These are phyloP conservation scores for Platynereis dumerilii DNA, from an alignment of 2,888 invertebrate species.

Conservation along the genomic window DNA sequence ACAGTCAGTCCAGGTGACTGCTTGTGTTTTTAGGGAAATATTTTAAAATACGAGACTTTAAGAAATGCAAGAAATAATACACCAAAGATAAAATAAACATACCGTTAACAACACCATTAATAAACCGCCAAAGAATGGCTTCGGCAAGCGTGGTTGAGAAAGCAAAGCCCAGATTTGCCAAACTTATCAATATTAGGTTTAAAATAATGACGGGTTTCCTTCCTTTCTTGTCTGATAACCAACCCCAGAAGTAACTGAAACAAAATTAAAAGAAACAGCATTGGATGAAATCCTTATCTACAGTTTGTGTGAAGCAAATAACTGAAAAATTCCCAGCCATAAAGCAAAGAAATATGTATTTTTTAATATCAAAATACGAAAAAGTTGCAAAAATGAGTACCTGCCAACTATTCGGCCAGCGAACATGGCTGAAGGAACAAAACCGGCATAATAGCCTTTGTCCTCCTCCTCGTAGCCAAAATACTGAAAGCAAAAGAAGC, in stretches of 20 bases:
- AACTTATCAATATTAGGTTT: slow-evolving; percentile 45
- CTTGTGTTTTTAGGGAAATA: too few species aligned
- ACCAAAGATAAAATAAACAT: too few species aligned
- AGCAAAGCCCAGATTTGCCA: slow-evolving; percentile 49
- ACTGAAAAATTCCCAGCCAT: too few species aligned
- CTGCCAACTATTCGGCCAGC: slow-evolving; percentile 50
- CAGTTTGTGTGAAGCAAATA: slow-evolving; percentile 49
- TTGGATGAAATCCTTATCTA: slow-evolving; percentile 44
- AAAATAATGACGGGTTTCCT: slow-evolving; percentile 47
- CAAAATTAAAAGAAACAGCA: background rate
- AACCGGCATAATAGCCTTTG: slow-evolving; percentile 55
- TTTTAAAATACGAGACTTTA: too few species aligned
- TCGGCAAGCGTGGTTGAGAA: slow-evolving; percentile 45
- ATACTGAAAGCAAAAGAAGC: slow-evolving; percentile 36
- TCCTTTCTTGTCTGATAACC: slow-evolving; percentile 53
- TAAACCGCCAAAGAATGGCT: slow-evolving; percentile 48
- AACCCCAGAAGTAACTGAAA: slow-evolving; percentile 60
- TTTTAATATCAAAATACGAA: too few species aligned
- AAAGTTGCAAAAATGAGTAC: too few species aligned
- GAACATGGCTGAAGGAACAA: slow-evolving; percentile 55
- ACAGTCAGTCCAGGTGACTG: too few species aligned
- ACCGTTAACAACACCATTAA: slow-evolving; percentile 54
- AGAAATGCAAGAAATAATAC: too few species aligned
- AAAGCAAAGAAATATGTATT: too few species aligned
- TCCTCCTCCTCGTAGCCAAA: slow-evolving; percentile 55